Evolutionary conservation across 2,888 invertebrate species (phyloP), one percentile per base, ranked within the genome.

Genomic region (Torymus texanus): DNA sequence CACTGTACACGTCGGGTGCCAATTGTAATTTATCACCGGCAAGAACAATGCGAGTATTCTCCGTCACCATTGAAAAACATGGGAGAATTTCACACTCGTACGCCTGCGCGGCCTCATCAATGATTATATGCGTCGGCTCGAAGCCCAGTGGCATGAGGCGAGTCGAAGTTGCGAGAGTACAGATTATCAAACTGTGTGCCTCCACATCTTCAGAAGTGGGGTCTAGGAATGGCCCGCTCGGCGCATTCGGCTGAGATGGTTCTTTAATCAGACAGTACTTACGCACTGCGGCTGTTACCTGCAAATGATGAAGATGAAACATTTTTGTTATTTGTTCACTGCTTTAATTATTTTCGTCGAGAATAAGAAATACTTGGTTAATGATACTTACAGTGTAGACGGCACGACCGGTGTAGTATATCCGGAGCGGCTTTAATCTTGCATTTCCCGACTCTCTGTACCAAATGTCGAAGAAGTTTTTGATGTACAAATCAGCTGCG

Each of bases 1-100:
- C 93, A 13, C 95, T 95, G 89, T 94, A 95, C 10, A 96, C 92
- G 88, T 96, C 96, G 0, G 96, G 96, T 80, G 95, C 95, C 87
- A 96, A 92, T 92, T 95, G 94, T 95, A 96, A 95, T 87, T 96
- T 96, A 91, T 96, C 96, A 70, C 97, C 97, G 67, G 96, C 96
- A 62, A 97, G 90, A 0, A 96, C 95, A 77, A 97, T 92, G 62
- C 95, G 92, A 0, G 96, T 96, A 13, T 92, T 91, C 71, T 92
- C 92, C 81, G 93, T 94, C 2, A 96, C 95, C 78, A 96, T 87
- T 0, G 95, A 94, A 75, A 97, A 87, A 0, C 96, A 96, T 90
- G 95, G 95, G 14, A 96, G 93, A 0, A 95, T 95, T 89, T 96
- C 96, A 90, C 95, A 95, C 90, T 97, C 97, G 92, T 96, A 94